Evolutionary conservation across 2,888 invertebrate genomes (phyloP), one percentile per base, ranked within the genome.

Genomic region (Brachypterus glaber): DNA sequence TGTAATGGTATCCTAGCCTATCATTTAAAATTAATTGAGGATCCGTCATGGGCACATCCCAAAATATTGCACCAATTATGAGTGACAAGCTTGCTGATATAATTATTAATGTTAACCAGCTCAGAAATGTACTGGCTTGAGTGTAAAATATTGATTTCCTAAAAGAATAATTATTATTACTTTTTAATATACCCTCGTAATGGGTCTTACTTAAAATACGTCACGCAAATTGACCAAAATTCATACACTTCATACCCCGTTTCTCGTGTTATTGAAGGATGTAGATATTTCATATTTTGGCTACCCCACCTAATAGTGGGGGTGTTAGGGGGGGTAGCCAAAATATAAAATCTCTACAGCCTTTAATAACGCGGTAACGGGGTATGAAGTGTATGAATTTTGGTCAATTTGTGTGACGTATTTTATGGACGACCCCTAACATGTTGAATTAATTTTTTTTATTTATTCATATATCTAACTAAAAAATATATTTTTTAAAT

Each of bases 1-100:
- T 73, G 62, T 89, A 89, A 61, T 91, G 87, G 60, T 83, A 89
- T n/a, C 91, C 91, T 40, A 88, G 62, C 39, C 92, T 72, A 60
- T 85, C 85, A 60, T 83, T 81, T 51, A 82, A 73, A 26, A 74
- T 73, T 33, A 85, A 58, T 66, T 84, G 77, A 2, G 79, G 70
- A 61, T 87, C 87, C 3, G 81, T 77, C 24, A 79, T 70, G 1
- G 87, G 82, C 3, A 91, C 74, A 58, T 91, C 88, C 89, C 90
- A 91, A 64, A 87, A 92, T 50, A 91, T 79, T 48, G 86, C 82
- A 26, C 92, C 92, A 18, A 87, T 76, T 47, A 86, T 70, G 35
- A 92, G 72, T 2, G 92, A 91, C 57, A 92, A 73, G 45, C 85
- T 73, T 1, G 84, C 86, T 0, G 90, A 81, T 11, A 87, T 71